A percentile compares a stretch with the other conserved stretches of the same genome.
Conservation (phyloP, 2,113 vertebrate genomes). For the Tachuris rubrigastra region DNA sequence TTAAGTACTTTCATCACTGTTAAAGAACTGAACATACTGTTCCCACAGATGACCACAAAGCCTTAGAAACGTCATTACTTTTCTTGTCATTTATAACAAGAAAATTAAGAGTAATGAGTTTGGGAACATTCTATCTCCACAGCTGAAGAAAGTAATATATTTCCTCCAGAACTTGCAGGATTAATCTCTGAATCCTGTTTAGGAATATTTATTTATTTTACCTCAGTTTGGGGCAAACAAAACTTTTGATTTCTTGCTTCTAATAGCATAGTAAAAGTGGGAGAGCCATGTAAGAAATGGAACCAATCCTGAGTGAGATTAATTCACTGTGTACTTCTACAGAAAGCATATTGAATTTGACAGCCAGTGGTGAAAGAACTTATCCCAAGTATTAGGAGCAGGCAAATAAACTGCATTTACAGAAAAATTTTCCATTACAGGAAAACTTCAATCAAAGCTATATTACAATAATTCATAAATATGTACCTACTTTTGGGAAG, state of each 20-base stretch:
- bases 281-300: background rate
- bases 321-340: background rate
- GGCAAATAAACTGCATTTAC: background rate
- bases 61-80: background rate
- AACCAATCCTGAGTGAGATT: background rate
- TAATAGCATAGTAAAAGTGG: background rate
- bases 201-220: background rate
- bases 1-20: background rate
- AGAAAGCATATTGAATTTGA: background rate
- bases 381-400: background rate
- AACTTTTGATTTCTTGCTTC: background rate
- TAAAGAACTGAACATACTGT: background rate
- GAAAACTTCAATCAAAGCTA: background rate
- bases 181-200: background rate
- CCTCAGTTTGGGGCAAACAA: background rate
- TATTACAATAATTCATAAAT: background rate
- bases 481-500: background rate
- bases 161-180: background rate
- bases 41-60: background rate
- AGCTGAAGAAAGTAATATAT: background rate
- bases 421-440: background rate
- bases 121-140: background rate
- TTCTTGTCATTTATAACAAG: background rate
- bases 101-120: background rate
- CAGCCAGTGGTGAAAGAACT: background rate